Evolutionary conservation across 1,140 invertebrate genomes (phyloP).

Genomic region (Drosophila sp.): DNA sequence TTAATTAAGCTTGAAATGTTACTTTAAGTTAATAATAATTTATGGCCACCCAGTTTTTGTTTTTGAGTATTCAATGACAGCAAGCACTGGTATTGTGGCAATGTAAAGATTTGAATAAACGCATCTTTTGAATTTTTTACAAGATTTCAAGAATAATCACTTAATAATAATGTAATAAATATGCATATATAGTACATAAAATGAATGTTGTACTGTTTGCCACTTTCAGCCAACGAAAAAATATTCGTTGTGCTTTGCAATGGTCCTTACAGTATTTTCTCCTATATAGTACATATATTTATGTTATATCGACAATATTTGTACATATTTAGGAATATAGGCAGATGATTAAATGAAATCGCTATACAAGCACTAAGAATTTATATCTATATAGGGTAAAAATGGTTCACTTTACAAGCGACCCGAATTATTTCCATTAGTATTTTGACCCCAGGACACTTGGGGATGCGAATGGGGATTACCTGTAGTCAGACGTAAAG

Average conservation of each 20-base stretch:
- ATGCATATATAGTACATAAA: slow-evolving; percentile 53
- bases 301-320: slow-evolving; percentile 60
- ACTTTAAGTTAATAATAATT: no score
- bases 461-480: slow-evolving; percentile 72
- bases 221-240: slow-evolving; percentile 69
- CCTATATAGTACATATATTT: slow-evolving; percentile 43
- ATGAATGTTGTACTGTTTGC: slow-evolving; percentile 48
- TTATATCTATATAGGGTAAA: slow-evolving; percentile 26
- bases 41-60: background rate
- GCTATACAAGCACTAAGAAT: slow-evolving; percentile 53
- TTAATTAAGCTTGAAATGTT: no score
- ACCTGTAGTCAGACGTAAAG: slow-evolving; percentile 85
- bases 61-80: slow-evolving; percentile 74
- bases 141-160: slow-evolving; percentile 52
- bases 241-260: slow-evolving; percentile 73
- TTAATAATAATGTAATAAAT: slow-evolving; percentile 67
- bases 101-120: slow-evolving; percentile 18
- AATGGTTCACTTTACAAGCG: slow-evolving; percentile 56
- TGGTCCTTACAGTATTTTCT: slow-evolving; percentile 32
- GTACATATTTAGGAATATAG: slow-evolving; percentile 47
- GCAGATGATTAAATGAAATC: slow-evolving; percentile 54
- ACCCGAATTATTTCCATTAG: slow-evolving; percentile 68
- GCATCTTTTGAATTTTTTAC: background rate
- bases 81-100: slow-evolving; percentile 74
- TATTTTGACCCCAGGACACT: slow-evolving; percentile 79